phyloP scores from a whole-genome alignment of 2,797 vertebrate genomes.

The Pogoniulus pusillus region DNA sequence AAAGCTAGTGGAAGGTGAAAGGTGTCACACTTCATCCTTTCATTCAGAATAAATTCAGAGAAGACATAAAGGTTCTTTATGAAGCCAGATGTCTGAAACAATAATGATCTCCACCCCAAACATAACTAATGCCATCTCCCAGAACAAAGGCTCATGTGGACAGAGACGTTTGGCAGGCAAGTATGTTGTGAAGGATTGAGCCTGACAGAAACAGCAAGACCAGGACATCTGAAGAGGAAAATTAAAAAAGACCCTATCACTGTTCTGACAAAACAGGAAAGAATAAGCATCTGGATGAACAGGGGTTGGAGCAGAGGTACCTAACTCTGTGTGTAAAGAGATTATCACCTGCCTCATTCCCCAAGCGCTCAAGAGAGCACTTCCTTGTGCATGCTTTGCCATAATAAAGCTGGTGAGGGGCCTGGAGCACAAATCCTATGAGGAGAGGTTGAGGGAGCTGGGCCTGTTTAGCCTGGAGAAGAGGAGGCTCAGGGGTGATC shows the following conservation, averaged over 20 bases:
- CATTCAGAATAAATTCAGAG: constrained; percentile 53
- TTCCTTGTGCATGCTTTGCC: neutral
- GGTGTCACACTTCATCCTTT: constrained; percentile 11
- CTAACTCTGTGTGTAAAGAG: constrained; percentile 34
- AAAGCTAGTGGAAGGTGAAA: constrained; percentile 22
- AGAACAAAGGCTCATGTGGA: constrained; percentile 63
- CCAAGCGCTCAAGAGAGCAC: neutral
- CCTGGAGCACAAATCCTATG: too few relatives aligned
- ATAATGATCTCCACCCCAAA: constrained; percentile 60
- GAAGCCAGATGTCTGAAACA: constrained; percentile 65
- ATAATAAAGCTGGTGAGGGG: too few relatives aligned
- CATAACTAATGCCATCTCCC: constrained; percentile 37
- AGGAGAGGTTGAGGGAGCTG: too few relatives aligned
- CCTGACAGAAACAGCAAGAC: constrained; percentile 44
- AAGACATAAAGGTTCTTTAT: constrained; percentile 46
- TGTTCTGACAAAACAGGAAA: neutral
- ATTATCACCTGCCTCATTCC: constrained; percentile 21
- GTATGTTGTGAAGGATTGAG: constrained; percentile 11
- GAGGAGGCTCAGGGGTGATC: too few relatives aligned
- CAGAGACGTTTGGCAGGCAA: constrained; percentile 39
- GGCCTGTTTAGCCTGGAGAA: too few relatives aligned
- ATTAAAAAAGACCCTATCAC: neutral
- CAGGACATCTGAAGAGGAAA: constrained; percentile 10
- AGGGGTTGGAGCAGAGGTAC: neutral
- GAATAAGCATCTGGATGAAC: constrained; percentile 26